Evolutionary conservation across 2,113 vertebrate genomes (phyloP).

Genomic region (Motacilla alba): DNA sequence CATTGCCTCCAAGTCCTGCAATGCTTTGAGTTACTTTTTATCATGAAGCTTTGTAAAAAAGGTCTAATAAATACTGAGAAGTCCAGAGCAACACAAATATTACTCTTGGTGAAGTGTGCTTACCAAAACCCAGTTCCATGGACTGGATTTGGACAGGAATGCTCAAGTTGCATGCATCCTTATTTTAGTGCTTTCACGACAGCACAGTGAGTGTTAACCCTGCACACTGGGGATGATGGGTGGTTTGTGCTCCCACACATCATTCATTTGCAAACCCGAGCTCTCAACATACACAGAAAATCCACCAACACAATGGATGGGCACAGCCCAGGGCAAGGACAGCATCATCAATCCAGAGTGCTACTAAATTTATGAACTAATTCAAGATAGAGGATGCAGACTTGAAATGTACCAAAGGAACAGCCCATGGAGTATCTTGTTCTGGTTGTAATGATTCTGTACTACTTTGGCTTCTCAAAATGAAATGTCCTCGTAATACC

Average conservation of each 20-base stretch:
- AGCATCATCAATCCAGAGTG: background rate
- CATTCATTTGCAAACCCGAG: background rate
- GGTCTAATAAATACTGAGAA: background rate
- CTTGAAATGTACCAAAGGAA: background rate
- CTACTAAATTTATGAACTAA: background rate
- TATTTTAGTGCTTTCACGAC: background rate
- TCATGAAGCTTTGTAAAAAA: background rate
- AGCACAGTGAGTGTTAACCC: background rate
- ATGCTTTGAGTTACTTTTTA: background rate
- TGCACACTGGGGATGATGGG: background rate
- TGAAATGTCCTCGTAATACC: background rate
- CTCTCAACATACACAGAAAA: background rate
- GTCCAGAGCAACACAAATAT: background rate
- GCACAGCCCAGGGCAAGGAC: background rate
- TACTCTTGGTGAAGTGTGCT: background rate
- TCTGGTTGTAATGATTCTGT: background rate
- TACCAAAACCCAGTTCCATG: rapidly evolving
- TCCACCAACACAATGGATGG: background rate
- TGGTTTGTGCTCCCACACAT: background rate
- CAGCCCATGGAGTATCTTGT: background rate
- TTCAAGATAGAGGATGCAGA: background rate
- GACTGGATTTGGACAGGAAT: background rate
- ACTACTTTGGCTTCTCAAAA: background rate
- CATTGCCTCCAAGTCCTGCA: background rate
- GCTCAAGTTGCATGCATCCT: background rate